Evolutionary conservation across 2,113 vertebrate species (phyloP), one percentile per base, ranked within the genome.

Genomic region (Nansenia antarctica): DNA sequence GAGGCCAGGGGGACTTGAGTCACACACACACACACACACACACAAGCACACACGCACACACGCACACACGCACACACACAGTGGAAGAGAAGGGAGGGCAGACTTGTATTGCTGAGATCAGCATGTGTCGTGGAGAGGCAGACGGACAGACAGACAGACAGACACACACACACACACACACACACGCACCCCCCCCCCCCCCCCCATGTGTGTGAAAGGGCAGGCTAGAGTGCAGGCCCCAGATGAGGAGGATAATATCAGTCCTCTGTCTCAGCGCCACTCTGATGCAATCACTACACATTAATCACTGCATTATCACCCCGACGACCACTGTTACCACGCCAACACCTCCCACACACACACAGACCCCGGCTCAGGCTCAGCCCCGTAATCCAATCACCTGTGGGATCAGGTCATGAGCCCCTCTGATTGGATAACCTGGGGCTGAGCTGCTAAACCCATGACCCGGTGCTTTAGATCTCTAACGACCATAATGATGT

Each of bases 401-500:
- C 75, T 86, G 31, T 64, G 81, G 83, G 20, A 75, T 59, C 3
- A 49, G 81, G 77, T 85, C 73, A 84, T 5, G 70, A 59, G 82
- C 37, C 39, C 69, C 71, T 82, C 66, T 80, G 85, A 90, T 88
- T 88, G 87, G 87, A 84, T 88, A 82, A 89, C 86, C 85, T 0
- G 39, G 73, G 86, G 85, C 82, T 31, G 81, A 86, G 87, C 86
- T 79, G 29, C 65, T 26, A 59, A 55, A 72, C 71, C 75, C 57
- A 14, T 82, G 87, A 89, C 87, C 86, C 32, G 58, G 76, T 67
- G 79, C 87, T 88, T 87, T 87, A 85, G 86, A 82, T 85, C 80
- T 85, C 76, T 90, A 87, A 90, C 86, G 69, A 85, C 35, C 81
- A 80, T 91, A 91, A 89, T 86, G 64, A 86, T 67, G 68, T 82